Base-by-base conservation (phyloP, 2,797 vertebrate species). In the Poeciliopsis turneri region DNA sequence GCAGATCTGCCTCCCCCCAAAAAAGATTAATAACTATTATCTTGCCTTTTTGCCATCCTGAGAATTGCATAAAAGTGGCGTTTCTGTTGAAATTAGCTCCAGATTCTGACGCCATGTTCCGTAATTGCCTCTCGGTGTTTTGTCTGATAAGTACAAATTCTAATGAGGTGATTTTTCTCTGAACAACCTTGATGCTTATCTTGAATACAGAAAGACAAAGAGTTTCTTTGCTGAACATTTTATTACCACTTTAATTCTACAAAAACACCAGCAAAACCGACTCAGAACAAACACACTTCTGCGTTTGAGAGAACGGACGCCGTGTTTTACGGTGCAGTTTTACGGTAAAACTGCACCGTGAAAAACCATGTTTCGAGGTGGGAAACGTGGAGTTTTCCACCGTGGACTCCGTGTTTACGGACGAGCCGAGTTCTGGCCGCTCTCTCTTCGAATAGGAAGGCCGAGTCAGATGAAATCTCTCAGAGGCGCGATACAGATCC, bases 1-100 rank as follows among this genome's bases (percentile, higher is more conserved):
- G 69, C 72, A 82, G 77, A 90, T 88, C 81, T 36, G n/a, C 33
- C 9, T 43, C 64, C 74, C 28, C 23, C 30, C 64, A 72, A 78
- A 83, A 68, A 80, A 16, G 20, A 75, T 28, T 45, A 78, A 61
- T 77, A 36, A 59, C 78, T 71, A 3, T 57, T 73, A 59, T 80
- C 49, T 78, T 39, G 23, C 47, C 33, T 47, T 74, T 84, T 77
- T 77, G 46, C 84, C 78, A 18, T 18, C 30, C 6, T 18, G 33
- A 33, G 59, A 61, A 16, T 8, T 61, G 30, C 59, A 33, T 9
- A 3, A 61, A 59, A 18, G 33, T 33, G 15, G 15, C 30, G 33
- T 33, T 18, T 61, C 15, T 61, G 5, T 61, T 16, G 30, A 18
- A 61, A 33, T 61, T 33, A 61, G 59, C 30, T 8, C 59, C 59